Percentiles rank a stretch among this genome's conserved stretches.
Conservation (phyloP, 2,113 vertebrate species). For the Grantiella picta region DNA sequence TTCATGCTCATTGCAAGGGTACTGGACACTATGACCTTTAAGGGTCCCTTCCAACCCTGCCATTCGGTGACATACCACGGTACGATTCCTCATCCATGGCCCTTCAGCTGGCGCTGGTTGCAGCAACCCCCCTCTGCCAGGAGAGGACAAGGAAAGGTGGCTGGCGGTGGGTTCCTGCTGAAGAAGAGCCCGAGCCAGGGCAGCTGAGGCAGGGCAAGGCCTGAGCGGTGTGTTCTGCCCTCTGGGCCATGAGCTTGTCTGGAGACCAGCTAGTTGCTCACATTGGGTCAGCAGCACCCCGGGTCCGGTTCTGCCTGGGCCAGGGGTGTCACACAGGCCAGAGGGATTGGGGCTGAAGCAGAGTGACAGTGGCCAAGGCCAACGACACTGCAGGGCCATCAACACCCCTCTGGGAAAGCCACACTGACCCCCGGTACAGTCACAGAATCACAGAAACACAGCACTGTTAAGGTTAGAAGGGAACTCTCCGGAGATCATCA, state of each 20-base stretch:
- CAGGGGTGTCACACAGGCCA: fast-evolving
- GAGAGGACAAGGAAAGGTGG: fast-evolving
- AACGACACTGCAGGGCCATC: fast-evolving
- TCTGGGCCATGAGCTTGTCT: background rate
- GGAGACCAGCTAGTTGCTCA: fast-evolving
- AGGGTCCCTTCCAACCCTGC: background rate
- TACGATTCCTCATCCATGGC: fast-evolving
- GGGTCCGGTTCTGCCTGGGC: background rate
- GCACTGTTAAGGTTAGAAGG: background rate
- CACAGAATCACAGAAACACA: background rate
- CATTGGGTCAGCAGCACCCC: background rate
- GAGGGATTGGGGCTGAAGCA: background rate
- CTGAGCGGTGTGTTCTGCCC: background rate
- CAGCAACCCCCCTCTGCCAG: background rate
- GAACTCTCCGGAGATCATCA: background rate
- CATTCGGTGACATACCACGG: background rate
- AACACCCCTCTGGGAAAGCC: no score
- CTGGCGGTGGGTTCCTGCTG: fast-evolving
- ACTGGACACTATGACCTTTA: background rate
- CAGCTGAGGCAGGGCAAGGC: background rate
- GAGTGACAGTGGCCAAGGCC: background rate
- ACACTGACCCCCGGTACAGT: fast-evolving
- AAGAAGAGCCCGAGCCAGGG: background rate
- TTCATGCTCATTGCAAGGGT: background rate
- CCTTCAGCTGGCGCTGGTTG: background rate